Evolutionary conservation across 2,113 vertebrate genomes (phyloP).

Genomic region (Tyto alba): DNA sequence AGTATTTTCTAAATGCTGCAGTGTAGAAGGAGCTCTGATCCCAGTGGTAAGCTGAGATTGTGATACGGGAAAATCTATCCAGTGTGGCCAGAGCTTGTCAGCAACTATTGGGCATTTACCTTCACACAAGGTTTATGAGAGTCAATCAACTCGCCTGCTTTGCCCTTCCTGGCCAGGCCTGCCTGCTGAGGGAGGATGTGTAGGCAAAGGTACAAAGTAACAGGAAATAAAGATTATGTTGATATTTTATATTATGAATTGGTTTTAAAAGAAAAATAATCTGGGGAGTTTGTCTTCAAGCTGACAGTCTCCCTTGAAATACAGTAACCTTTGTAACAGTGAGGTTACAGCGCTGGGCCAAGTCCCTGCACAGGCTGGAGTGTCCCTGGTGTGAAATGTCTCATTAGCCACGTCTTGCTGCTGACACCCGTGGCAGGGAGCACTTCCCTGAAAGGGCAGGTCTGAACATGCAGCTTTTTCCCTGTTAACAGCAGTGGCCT

Average conservation of each 20-base stretch:
- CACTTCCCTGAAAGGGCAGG: neutral
- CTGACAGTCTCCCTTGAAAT: neutral
- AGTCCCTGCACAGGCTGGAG: neutral
- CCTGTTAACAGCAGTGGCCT: neutral
- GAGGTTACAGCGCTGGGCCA: neutral
- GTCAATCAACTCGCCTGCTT: neutral
- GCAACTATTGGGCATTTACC: neutral
- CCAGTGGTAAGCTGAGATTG: fast-evolving
- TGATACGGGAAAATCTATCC: neutral
- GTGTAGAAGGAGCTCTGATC: neutral
- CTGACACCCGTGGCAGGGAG: neutral
- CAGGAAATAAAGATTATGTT: neutral
- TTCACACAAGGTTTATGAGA: neutral
- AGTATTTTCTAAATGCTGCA: neutral
- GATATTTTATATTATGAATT: neutral
- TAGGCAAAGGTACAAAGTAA: slow-evolving; percentile 39
- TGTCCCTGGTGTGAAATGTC: neutral
- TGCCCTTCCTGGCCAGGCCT: neutral
- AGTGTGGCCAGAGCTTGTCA: neutral
- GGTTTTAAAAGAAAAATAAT: neutral
- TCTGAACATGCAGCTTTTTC: fast-evolving
- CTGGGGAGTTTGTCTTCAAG: neutral
- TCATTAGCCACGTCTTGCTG: fast-evolving
- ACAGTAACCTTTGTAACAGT: neutral
- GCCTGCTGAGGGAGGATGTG: neutral